These are phyloP conservation scores for Dipodomys spectabilis DNA, from an alignment of 2,113 vertebrate genomes.

Conservation along the genomic window DNA sequence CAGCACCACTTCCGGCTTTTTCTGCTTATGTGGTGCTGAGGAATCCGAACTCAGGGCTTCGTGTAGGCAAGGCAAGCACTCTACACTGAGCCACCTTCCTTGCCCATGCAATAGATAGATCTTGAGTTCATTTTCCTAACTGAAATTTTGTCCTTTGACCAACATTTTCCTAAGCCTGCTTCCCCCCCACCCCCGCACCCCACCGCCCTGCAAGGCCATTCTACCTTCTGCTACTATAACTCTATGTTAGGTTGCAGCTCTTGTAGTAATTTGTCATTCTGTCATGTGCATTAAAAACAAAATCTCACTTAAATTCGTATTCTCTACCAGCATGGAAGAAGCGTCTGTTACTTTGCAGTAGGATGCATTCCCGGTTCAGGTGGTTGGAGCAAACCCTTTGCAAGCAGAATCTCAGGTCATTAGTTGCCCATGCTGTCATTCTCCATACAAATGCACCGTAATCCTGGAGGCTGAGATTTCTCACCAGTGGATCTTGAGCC, in stretches of 20 bases:
- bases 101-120: too few species aligned
- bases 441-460: not conserved
- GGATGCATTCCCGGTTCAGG: not conserved
- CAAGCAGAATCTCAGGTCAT: too few species aligned
- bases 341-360: not conserved
- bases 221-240: not conserved
- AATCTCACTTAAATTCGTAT: conserved; percentile 18
- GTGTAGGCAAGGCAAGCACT: too few species aligned
- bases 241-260: not conserved
- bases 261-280: not conserved
- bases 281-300: not conserved
- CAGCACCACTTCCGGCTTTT: too few species aligned
- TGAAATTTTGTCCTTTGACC: not conserved
- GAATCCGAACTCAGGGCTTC: too few species aligned
- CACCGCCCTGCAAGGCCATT: not conserved
- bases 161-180: not conserved
- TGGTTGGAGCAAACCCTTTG: too few species aligned
- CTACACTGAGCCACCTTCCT: too few species aligned
- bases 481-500: not conserved
- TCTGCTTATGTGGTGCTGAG: too few species aligned
- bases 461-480: not conserved
- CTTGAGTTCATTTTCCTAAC: not conserved
- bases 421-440: not conserved
- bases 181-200: too few species aligned
- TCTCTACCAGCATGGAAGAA: conserved; percentile 11